These are phyloP conservation scores for Pharmacophagus antenor DNA, from an alignment of 2,888 invertebrate genomes.

Conservation along the genomic window DNA sequence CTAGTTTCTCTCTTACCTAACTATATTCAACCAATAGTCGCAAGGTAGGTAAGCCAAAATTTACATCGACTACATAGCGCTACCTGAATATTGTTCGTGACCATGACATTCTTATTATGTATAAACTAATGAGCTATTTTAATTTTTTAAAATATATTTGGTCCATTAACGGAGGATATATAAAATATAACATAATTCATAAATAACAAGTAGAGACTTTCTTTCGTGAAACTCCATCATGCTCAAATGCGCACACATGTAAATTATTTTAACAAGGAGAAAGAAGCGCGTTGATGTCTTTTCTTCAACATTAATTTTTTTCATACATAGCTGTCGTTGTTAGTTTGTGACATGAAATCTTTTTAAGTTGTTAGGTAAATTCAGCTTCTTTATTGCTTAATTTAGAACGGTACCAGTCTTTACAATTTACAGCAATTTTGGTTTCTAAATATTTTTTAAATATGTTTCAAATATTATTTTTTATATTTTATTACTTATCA, in stretches of 20 bases:
- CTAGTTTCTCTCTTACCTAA: slow-evolving; percentile 70
- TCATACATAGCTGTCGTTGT: too few relatives aligned
- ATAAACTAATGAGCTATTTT: neutral
- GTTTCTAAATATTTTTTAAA: too few relatives aligned
- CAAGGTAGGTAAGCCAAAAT: slow-evolving; percentile 41
- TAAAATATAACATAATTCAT: neutral
- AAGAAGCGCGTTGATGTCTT: slow-evolving; percentile 42
- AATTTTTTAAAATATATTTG: neutral
- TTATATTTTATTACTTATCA: too few relatives aligned
- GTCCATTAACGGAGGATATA: neutral
- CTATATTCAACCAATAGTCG: slow-evolving; percentile 46
- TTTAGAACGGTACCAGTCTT: too few relatives aligned
- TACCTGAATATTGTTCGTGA: slow-evolving; percentile 29
- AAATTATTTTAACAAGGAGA: neutral
- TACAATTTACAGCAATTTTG: too few relatives aligned
- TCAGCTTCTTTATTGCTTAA: too few relatives aligned
- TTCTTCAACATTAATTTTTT: slow-evolving; percentile 30
- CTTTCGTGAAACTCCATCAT: neutral
- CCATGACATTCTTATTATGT: slow-evolving; percentile 31
- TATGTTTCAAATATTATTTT: neutral
- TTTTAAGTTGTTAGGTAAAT: too few relatives aligned
- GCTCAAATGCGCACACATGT: neutral
- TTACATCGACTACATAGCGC: slow-evolving; percentile 24
- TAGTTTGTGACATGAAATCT: too few relatives aligned
- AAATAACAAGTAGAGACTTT: neutral